Evolutionary conservation across 2,888 invertebrate species (phyloP).

Genomic region (Bibio marci): DNA sequence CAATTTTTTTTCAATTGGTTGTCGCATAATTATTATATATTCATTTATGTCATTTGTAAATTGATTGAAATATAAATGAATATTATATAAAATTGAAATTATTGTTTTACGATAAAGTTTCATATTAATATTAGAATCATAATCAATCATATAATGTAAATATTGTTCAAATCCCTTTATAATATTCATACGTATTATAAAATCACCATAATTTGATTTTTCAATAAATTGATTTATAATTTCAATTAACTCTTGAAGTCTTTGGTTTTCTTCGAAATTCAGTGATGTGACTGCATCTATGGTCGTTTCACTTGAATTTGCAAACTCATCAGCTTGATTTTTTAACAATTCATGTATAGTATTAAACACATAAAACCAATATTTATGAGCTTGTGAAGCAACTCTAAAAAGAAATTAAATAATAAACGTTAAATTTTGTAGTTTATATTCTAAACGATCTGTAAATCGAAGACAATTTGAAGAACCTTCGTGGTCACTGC

Average conservation of each 20-base stretch:
- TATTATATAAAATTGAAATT: slow-evolving; percentile 57
- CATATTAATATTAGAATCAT: slow-evolving; percentile 1
- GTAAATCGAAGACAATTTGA: no score
- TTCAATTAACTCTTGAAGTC: slow-evolving; percentile 24
- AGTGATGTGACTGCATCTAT: no score
- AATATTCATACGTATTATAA: slow-evolving; percentile 55
- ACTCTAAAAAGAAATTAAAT: slow-evolving; percentile 31
- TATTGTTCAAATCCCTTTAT: slow-evolving; percentile 71
- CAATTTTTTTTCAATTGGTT: slow-evolving; percentile 80
- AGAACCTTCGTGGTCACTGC: no score
- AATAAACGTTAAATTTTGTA: not conserved
- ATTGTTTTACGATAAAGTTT: slow-evolving; percentile 19
- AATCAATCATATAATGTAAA: slow-evolving; percentile 35
- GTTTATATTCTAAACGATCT: not conserved
- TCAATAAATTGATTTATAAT: slow-evolving; percentile 70
- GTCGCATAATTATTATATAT: slow-evolving; percentile 46
- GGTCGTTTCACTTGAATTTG: slow-evolving; percentile 10
- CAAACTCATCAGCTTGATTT: slow-evolving; percentile 12
- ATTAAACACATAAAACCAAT: slow-evolving; percentile 81
- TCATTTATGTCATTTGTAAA: slow-evolving; percentile 47
- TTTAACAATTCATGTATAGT: slow-evolving; percentile 44
- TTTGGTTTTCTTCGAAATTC: slow-evolving; percentile 15
- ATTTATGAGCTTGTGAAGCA: slow-evolving; percentile 53
- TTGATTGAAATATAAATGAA: slow-evolving; percentile 69
- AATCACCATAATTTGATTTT: slow-evolving; percentile 70